Evolutionary conservation across 2,888 invertebrate species (phyloP), one percentile per base, ranked within the genome.

Genomic region (Halocaridina rubra): DNA sequence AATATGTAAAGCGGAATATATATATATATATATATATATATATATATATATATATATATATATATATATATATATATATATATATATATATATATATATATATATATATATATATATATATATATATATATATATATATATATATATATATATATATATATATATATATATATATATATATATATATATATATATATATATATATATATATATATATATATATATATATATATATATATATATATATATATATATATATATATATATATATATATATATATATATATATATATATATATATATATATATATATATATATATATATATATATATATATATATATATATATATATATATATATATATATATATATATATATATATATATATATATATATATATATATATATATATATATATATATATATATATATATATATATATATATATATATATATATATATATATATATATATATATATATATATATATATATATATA

Each of bases 81-180:
- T 72, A 72, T 72, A 72, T 72, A 72, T 72, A 72, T 72, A 72
- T 72, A 72, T 72, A 72, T 72, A 72, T 72, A 72, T 72, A 72
- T 72, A 72, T 72, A 72, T 72, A 72, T 32, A 72, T 72, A 72
- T 72, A 72, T 72, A 72, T 72, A 72, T 72, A 32, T 72, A 33
- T 33, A 72, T 72, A 30, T 39, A 72, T 72, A 72, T 72, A 72
- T 72, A 39, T 72, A 72, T 72, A 39, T 72, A 72, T 72, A 72
- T 72, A 72, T 33, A 72, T 72, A 33, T 72, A 32, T 72, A 72
- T 72, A 33, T 33, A 72, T 33, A 33, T 72, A 72, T 72, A 33
- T 72, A 32, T 72, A 16, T 72, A 72, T 72, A 72, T 72, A 33
- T 72, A 72, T 72, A 72, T 72, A 72, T 72, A 72, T 72, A 72